Conservation (phyloP, 2,113 vertebrate genomes). For the Xiphophorus couchianus region DNA sequence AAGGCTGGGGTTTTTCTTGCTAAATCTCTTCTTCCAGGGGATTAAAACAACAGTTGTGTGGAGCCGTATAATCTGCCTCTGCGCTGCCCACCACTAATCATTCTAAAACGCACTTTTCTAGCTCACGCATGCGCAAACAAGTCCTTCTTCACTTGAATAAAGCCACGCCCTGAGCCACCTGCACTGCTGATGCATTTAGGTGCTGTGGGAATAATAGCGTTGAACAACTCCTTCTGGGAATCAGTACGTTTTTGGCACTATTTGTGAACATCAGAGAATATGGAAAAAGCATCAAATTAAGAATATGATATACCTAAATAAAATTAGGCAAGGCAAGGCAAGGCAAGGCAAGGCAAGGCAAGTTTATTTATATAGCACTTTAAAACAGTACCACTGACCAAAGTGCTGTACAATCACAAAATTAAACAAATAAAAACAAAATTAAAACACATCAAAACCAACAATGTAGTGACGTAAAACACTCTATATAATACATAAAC, state of each 20-base stretch:
- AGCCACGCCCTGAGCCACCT: slow-evolving; percentile 74
- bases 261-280: background rate
- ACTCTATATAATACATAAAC: too few relatives aligned
- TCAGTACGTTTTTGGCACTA: background rate
- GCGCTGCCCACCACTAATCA: slow-evolving; percentile 70
- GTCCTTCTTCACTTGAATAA: slow-evolving; percentile 18
- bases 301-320: too few relatives aligned
- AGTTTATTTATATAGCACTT: too few relatives aligned
- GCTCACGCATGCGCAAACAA: slow-evolving; percentile 71
- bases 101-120: slow-evolving; percentile 71
- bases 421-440: too few relatives aligned
- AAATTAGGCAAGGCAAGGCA: too few relatives aligned
- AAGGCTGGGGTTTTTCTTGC: slow-evolving; percentile 72
- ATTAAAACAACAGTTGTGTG: slow-evolving; percentile 83
- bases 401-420: too few relatives aligned
- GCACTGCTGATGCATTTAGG: slow-evolving; percentile 60
- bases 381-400: too few relatives aligned
- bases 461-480: too few relatives aligned
- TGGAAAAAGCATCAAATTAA: too few relatives aligned
- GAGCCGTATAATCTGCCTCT: slow-evolving; percentile 77
- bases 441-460: too few relatives aligned
- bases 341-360: too few relatives aligned
- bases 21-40: slow-evolving; percentile 79
- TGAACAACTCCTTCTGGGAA: background rate
- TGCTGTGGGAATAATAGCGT: slow-evolving; percentile 27